Base-by-base conservation (phyloP, 2,113 vertebrate species). In the Bubalus kerabau region DNA sequence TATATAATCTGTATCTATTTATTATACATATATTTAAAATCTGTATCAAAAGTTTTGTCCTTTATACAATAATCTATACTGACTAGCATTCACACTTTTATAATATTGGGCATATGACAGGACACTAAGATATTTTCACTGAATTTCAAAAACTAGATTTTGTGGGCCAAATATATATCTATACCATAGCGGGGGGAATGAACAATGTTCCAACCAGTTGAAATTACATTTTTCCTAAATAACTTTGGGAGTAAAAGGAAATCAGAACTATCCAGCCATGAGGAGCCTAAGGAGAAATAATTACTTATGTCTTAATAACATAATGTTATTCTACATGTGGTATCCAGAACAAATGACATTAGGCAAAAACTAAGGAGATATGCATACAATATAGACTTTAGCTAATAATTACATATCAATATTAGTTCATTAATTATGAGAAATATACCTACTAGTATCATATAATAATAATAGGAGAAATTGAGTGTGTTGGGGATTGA, bases 101-200 rank as follows among this genome's bases (percentile, higher is more conserved):
- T 12, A 90, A 32, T 82, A 87, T 5, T 60, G 24, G 56, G 12
- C 17, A 67, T 57, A 56, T 57, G 1, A 81, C 28, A 82, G 3
- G 1, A 52, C 19, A 36, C 7, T 76, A 87, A 74, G 21, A 91
- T 91, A 56, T 40, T 62, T 59, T 46, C 4, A 71, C 57, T 11
- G 40, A 83, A 48, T 91, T 57, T 52, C 84, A 60, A 52, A 92
- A 96, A 6, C 19, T 80, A 92, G 78, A 90, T 85, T 95, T 76
- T 17, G 36, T n/a, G 46, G 21, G 2, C 6, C 32, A 32, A 19
- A 62, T 48, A 81, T 28, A 7, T 62, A 54, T n/a, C 23, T 54
- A 83, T 13, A 16, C 36, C n/a, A 48, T 2, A 17, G 2, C 0
- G 52, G 87, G 7, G 64, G 28, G 40, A 94, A 78, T 4, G 7